Evolutionary conservation across 2,113 vertebrate species (phyloP).

Genomic region (Spizaetus ornatus): DNA sequence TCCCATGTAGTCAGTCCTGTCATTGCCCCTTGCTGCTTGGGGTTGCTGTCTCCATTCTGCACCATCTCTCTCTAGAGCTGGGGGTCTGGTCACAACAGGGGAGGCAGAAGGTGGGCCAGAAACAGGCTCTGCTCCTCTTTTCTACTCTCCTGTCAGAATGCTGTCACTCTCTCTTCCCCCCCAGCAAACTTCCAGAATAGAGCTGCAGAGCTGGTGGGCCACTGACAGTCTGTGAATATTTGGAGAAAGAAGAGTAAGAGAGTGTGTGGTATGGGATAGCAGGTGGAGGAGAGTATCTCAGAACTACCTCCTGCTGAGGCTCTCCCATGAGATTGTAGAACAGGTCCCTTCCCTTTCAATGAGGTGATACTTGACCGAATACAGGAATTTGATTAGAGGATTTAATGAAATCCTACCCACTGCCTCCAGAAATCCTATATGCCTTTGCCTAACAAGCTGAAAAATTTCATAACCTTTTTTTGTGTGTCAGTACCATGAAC

Average conservation of each 20-base stretch:
- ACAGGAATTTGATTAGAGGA: neutral
- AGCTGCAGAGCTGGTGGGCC: neutral
- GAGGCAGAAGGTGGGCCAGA: neutral
- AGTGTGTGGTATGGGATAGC: neutral
- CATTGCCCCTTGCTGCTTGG: neutral
- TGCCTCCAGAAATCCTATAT: neutral
- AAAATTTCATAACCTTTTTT: neutral
- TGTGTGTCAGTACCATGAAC: neutral
- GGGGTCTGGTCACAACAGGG: neutral
- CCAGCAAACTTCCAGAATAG: neutral
- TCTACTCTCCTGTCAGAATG: neutral
- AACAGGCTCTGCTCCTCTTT: neutral
- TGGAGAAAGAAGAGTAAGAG: neutral
- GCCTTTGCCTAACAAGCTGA: neutral
- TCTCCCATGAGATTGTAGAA: neutral
- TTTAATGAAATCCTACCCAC: neutral
- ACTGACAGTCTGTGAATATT: neutral
- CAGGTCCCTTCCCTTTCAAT: neutral
- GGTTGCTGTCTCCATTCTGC: neutral
- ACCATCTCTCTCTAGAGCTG: neutral
- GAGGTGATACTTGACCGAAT: neutral
- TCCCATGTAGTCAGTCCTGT: neutral
- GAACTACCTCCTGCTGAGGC: neutral
- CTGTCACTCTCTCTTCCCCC: neutral
- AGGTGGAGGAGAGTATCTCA: neutral